Evolutionary conservation across 35 echinoderm and acorn worm genomes (phyloP), one percentile per base, ranked within the genome.

Genomic region (Patiria miniata): DNA sequence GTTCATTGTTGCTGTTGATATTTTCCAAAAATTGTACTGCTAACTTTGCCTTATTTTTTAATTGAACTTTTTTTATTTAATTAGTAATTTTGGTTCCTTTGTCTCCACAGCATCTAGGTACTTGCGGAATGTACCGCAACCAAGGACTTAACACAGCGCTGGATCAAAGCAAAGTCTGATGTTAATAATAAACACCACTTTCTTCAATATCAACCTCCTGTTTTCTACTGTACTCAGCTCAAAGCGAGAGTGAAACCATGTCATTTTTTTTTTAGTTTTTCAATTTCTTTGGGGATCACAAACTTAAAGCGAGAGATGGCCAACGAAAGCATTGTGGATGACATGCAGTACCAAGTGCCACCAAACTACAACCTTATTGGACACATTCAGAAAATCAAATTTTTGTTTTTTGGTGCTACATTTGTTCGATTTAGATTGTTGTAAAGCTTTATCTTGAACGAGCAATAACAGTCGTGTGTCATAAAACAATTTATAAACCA

Each of bases 111-210:
- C 88, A 90, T 86, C 78, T 97, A 34, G 85, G 84, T 30, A 97
- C 85, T 33, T 93, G 91, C 89, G 95, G 92, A 36, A 97, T 97
- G 95, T 93, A 94, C 81, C 81, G 89, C n/a, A 89, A 97, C 55
- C 40, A 97, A 83, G 92, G 95, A 12, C 60, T 97, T 0, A 97
- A 97, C 78, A 97, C 95, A 59, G 61, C 52, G 28, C 32, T 81
- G 39, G 92, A 97, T 39, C 34, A 89, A 22, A 94, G 88, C 83
- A 81, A 68, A 82, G 91, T 94, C 8, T 94, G 89, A 97, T 76
- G n/a, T n/a, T n/a, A n/a, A 52, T 36, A 29, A 39, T 15, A 23
- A 18, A 34, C 34, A 73, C 23, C 34, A 26, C 2, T 6, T 73
- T 73, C 21, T 32, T 73, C 8, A 34, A 10, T 73, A 1, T 28